These are phyloP conservation scores for Solea solea DNA, from an alignment of 2,113 vertebrate genomes.

Conservation along the genomic window DNA sequence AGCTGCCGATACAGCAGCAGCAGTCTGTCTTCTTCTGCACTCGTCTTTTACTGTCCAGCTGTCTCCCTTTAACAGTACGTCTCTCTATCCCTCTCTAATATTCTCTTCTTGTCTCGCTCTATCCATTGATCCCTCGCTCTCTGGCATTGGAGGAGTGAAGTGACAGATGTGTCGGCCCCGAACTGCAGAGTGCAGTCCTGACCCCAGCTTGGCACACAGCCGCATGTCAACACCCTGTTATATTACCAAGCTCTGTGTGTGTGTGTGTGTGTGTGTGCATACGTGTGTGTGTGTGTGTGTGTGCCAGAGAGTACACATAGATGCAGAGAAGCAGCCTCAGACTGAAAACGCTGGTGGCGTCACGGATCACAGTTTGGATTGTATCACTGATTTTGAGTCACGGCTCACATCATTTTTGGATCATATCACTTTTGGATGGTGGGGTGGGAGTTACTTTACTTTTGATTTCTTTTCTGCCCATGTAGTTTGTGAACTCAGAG, in stretches of 20 bases:
- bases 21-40: neutral
- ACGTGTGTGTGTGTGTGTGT: slow-evolving; percentile 1
- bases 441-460: too few species aligned
- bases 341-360: too few species aligned
- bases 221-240: slow-evolving; percentile 31
- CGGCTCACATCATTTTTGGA: too few species aligned
- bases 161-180: slow-evolving; percentile 62
- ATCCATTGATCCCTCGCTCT: slow-evolving; percentile 2
- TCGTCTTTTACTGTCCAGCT: neutral
- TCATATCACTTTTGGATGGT: too few species aligned
- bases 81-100: neutral
- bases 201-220: slow-evolving; percentile 44
- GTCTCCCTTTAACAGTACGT: neutral
- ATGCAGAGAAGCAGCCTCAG: neutral
- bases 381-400: too few species aligned
- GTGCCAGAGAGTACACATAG: neutral
- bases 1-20: neutral
- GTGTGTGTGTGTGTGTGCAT: slow-evolving; percentile 15
- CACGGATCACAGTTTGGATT: too few species aligned
- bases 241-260: slow-evolving; percentile 32
- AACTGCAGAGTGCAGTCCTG: slow-evolving; percentile 53
- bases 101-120: neutral
- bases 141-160: slow-evolving; percentile 18
- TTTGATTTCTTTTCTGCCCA: too few species aligned
- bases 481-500: too few species aligned